Evolutionary conservation across 2,113 vertebrate genomes (phyloP).

Genomic region (Cochlearius cochlearius): DNA sequence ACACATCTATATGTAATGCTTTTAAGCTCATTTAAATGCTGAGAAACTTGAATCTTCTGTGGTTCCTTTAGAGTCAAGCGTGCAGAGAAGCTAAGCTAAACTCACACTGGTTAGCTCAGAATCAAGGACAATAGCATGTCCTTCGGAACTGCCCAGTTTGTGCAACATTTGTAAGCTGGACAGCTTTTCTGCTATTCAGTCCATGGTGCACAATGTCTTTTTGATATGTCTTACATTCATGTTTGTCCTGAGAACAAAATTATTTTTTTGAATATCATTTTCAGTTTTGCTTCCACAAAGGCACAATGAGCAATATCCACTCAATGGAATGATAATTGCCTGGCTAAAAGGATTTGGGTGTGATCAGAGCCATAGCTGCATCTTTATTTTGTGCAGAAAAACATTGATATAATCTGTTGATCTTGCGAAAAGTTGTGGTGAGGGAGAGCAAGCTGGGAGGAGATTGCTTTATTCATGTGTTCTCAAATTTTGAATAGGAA

Average conservation of each 20-base stretch:
- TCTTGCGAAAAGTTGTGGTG: neutral
- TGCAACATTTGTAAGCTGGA: neutral
- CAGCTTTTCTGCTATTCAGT: neutral
- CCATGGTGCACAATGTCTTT: neutral
- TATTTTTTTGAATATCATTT: neutral
- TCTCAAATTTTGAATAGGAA: slow-evolving; percentile 38
- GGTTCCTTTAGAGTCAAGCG: neutral
- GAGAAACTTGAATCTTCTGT: neutral
- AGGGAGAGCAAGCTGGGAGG: neutral
- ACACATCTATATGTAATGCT: neutral
- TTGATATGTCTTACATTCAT: neutral
- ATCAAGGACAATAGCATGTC: neutral
- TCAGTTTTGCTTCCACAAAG: neutral
- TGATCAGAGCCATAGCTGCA: neutral
- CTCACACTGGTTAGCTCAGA: neutral
- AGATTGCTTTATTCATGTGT: neutral
- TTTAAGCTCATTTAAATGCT: neutral
- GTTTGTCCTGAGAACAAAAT: neutral
- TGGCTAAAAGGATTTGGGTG: neutral
- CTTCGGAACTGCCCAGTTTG: neutral
- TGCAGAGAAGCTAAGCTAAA: neutral
- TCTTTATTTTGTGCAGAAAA: neutral
- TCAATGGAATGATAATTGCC: neutral
- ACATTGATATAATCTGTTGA: neutral
- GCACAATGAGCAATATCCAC: neutral